Evolutionary conservation across 2,113 vertebrate species (phyloP), one percentile per base, ranked within the genome.

Genomic region (Nothobranchius furzeri): DNA sequence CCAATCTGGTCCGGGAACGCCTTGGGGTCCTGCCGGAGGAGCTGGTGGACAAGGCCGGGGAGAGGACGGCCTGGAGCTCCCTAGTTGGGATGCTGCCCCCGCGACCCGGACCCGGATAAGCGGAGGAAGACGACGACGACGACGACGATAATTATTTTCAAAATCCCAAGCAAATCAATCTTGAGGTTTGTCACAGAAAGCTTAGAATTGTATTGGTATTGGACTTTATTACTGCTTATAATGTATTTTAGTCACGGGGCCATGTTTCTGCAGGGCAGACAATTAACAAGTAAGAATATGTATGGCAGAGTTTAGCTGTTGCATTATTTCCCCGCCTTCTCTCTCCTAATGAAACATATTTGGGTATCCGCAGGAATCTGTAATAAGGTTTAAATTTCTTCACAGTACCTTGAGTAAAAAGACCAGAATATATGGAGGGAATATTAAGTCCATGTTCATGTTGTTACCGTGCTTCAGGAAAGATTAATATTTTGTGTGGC

Each of bases 401-500:
- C 9, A 14, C 6, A 60, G 12, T n/a, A 15, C 42, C 25, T 37
- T 51, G 37, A 14, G 25, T 58, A 40, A 50, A 12, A 30, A 25
- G 7, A 3, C n/a, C 43, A 45, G 20, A 46, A n/a, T 50, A 5
- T 3, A 30, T 4, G 30, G 4, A 30, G 15, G 14, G n/a, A 3
- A 10, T 9, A 9, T 51, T 72, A 40, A 2, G 30, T 30, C 30
- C 30, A 30, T 30, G 30, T 30, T 30, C 48, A 59, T 69, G 59
- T 74, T 4, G 46, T 52, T 17, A 57, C 17, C 12, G 14, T 12
- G 14, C 40, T 30, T 58, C 6, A 12, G 60, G 64, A 48, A 37
- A 42, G 45, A 61, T 13, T 6, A 13, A 52, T 63, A 48, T 60
- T 73, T 61, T 47, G 40, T 50, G n/a, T 20, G 48, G 71, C 55